Percentiles rank a stretch among this genome's conserved stretches.
Evolutionary conservation across 2,113 vertebrate genomes (phyloP).

Genomic region (Peromyscus polionotus): DNA sequence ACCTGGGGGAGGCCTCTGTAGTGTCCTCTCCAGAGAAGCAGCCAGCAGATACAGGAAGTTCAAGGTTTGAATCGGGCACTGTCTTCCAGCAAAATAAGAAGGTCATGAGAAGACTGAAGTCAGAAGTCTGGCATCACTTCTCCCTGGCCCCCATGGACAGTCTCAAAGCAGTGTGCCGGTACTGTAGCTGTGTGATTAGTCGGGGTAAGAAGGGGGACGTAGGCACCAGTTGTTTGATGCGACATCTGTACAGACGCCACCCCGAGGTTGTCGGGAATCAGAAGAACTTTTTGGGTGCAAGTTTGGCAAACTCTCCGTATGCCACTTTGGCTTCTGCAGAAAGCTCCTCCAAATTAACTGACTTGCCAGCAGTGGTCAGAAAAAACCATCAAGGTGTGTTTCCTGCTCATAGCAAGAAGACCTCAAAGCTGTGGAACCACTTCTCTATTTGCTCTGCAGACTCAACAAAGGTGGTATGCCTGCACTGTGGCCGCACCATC

Average conservation of each 20-base stretch:
- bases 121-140: constrained; percentile 98
- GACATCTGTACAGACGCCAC: constrained; percentile 95
- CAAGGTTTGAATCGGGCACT: constrained; percentile 84
- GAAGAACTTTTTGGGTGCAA: constrained; percentile 88
- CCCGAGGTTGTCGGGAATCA: constrained; percentile 93
- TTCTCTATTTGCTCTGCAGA: constrained; percentile 96
- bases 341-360: constrained; percentile 88
- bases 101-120: constrained; percentile 96
- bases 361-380: constrained; percentile 82
- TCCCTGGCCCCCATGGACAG: constrained; percentile 93
- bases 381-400: constrained; percentile 88
- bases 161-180: constrained; percentile 95
- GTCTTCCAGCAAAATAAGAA: constrained; percentile 97
- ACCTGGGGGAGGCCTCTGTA: constrained; percentile 87
- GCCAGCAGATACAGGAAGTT: constrained; percentile 84
- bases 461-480: constrained; percentile 97
- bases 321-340: constrained; percentile 89
- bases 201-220: constrained; percentile 96
- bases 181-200: constrained; percentile 96
- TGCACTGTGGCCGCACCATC: constrained; percentile 98
- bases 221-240: constrained; percentile 97
- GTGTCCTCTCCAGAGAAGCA: constrained; percentile 90
- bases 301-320: constrained; percentile 90
- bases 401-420: constrained; percentile 96
- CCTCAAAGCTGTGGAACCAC: constrained; percentile 99